Base-by-base conservation (phyloP, 2,797 vertebrate species). In the Rhadinocentrus ornatus region DNA sequence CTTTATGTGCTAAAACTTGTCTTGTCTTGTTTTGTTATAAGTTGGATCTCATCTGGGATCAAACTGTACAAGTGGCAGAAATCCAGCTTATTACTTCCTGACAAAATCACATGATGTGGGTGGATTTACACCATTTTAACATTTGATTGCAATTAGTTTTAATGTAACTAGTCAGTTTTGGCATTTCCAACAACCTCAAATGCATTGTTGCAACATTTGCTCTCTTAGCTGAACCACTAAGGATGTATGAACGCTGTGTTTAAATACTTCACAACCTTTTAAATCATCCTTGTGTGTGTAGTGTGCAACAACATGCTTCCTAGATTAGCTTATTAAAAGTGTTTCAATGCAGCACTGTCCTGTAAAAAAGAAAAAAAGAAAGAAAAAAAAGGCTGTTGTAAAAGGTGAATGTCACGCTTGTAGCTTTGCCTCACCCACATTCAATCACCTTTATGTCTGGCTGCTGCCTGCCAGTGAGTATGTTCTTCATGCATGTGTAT, bases 351-450 rank as follows among this genome's bases (percentile, higher is more conserved):
- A 44, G 39, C 39, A 18, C 34, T 44, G 16, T 2, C 5, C 39
- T 44, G 39, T 32, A 32, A 32, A 32, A 32, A 8, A 7, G n/a
- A n/a, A n/a, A n/a, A n/a, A n/a, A n/a, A n/a, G n/a, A n/a, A n/a
- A n/a, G n/a, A n/a, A n/a, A n/a, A n/a, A n/a, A n/a, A 87, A 63
- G 77, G 80, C 82, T 67, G 86, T 66, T 89, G 88, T 91, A 91
- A 89, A 89, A 92, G 90, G 89, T 90, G 87, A 88, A 89, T 63
- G 85, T 86, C 77, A 84, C 58, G 86, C 87, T 82, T 86, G 84
- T 85, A 84, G 80, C 76, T 85, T 81, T 57, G 66, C 71, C 78
- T 81, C 78, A 77, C 46, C 41, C 78, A 71, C 80, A 64, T 83
- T 85, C 85, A 85, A 74, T 81, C 84, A 85, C 78, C 48, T 72